These are phyloP conservation scores for Pseudochirops cupreus DNA, from an alignment of 2,797 vertebrate species.

Conservation along the genomic window DNA sequence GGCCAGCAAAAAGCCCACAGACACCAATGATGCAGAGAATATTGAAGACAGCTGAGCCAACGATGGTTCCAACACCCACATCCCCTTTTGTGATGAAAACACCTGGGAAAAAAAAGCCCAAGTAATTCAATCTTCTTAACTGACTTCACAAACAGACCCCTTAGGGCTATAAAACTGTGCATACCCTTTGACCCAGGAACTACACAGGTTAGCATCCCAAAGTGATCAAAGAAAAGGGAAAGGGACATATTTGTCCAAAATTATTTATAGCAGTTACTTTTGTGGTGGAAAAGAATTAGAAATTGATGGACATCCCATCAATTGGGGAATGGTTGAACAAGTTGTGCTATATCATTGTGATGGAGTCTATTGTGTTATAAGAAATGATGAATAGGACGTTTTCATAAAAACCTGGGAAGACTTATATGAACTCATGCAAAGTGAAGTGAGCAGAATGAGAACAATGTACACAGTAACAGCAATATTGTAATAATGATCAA, in stretches of 20 bases:
- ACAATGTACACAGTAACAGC: not conserved
- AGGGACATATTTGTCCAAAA: not conserved
- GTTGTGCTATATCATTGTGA: not conserved
- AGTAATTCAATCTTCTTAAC: not conserved
- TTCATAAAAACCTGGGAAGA: not conserved
- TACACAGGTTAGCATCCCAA: not conserved
- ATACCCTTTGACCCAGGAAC: not conserved
- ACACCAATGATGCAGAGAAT: conserved; percentile 97
- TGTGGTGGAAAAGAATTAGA: not conserved
- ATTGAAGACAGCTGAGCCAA: conserved; percentile 98
- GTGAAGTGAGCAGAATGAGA: not conserved
- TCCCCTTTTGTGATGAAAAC: conserved; percentile 99
- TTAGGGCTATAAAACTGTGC: not conserved
- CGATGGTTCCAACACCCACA: conserved; percentile 97
- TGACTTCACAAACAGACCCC: not conserved
- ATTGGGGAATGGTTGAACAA: not conserved
- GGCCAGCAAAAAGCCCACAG: conserved; percentile 95
- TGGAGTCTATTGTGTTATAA: not conserved
- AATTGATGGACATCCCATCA: not conserved
- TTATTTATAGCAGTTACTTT: not conserved
- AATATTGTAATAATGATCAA: not conserved
- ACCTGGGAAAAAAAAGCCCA: conserved; percentile 87
- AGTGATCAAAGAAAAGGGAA: not conserved
- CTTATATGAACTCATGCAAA: not conserved
- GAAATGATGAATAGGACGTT: not conserved